Evolutionary conservation across 2,113 vertebrate genomes (phyloP), one percentile per base, ranked within the genome.

Genomic region (Sardina pilchardus): DNA sequence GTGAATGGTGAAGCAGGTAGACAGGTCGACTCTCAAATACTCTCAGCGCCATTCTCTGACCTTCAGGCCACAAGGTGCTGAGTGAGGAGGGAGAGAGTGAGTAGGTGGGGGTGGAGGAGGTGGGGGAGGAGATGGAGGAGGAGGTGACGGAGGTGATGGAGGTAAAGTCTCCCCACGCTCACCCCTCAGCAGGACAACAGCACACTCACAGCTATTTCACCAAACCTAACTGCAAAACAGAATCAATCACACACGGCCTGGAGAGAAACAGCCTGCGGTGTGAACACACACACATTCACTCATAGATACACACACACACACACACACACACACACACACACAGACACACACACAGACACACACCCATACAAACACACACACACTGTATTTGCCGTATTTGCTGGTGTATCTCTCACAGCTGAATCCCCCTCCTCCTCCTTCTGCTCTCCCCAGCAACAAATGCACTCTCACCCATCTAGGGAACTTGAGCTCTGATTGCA

Each of bases 131-230:
- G 1, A 2, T 8, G 6, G n/a, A 14, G 12, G 26, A 4, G 59
- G 5, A 26, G 0, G 2, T n/a, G 56, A 24, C 4, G 56, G 47
- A 63, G 9, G 24, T n/a, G 56, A 24, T 8, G 21, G 5, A 26
- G 0, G 2, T n/a, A 5, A 16, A 26, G 5, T 4, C 3, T 9
- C 59, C 24, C 59, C 88, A 89, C 90, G 75, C 75, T 87, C 63
- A 56, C 83, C 86, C 82, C 83, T 47, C 86, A 84, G 84, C 67
- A 24, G 43, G 84, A 85, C 82, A 84, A 26, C 88, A 86, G 85
- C 89, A 67, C 59, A 67, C 59, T 67, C 59, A 67, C n/a, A 67
- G 59, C 59, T 67, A 67, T 67, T 67, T 67, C n/a, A 10, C 24
- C 59, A n/a, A 67, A 24, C 59, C 59, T 67, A 26, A 67, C 59